phyloP scores from a whole-genome alignment of 2,888 invertebrate genomes.

The Oxytorus armatus region DNA sequence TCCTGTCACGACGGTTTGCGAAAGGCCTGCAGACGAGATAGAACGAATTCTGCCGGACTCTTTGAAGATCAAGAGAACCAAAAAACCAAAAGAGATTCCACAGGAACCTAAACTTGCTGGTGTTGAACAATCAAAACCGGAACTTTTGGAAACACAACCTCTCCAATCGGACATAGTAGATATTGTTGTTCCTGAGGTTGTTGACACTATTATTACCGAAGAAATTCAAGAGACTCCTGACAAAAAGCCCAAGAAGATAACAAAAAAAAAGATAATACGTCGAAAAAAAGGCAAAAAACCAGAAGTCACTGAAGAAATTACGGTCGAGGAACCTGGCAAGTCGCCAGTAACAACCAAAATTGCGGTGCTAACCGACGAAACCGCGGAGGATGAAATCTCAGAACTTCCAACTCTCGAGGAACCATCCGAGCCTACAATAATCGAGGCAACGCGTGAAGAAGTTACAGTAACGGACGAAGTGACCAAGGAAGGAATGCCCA shows the following conservation, averaged over 20 bases:
- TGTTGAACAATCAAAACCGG: constrained; percentile 49
- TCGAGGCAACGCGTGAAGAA: constrained; percentile 73
- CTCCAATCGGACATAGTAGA: constrained; percentile 67
- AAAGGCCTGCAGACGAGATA: constrained; percentile 70
- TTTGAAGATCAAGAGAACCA: constrained; percentile 57
- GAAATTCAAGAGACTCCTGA: constrained; percentile 72
- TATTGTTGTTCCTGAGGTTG: constrained; percentile 65
- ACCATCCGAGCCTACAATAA: constrained; percentile 67
- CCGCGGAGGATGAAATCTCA: constrained; percentile 39
- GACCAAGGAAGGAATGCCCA: constrained; percentile 79
- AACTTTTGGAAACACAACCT: constrained; percentile 72
- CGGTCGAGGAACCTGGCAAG: constrained; percentile 73
- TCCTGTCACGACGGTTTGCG: constrained; percentile 61
- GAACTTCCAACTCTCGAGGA: constrained; percentile 50
- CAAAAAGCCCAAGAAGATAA: constrained; percentile 62
- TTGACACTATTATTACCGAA: constrained; percentile 71
- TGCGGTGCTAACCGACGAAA: constrained; percentile 56
- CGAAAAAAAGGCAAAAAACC: constrained; percentile 64
- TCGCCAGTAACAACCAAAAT: constrained; percentile 43
- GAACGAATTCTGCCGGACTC: constrained; percentile 68
- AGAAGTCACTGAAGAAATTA: constrained; percentile 73
- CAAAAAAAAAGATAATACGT: constrained; percentile 64
- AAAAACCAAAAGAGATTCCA: constrained; percentile 72
- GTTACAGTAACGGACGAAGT: constrained; percentile 81
- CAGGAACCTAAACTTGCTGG: constrained; percentile 58